phyloP scores from a whole-genome alignment of 2,797 vertebrate genomes.

The Notolabrus celidotus region DNA sequence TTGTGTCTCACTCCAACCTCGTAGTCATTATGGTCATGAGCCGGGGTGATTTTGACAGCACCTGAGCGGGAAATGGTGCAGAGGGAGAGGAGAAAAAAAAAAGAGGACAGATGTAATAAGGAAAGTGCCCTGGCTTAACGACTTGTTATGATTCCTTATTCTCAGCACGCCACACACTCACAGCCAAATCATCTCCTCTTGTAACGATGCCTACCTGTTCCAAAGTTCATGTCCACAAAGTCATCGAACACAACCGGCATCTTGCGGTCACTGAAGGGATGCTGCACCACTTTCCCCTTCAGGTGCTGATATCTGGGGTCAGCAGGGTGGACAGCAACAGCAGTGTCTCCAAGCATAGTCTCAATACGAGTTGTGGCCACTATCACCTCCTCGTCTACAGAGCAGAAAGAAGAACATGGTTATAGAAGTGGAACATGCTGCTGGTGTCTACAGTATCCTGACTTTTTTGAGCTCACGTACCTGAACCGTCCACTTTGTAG shows the following conservation, averaged over 20 bases:
- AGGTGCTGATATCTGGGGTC: conserved; percentile 92
- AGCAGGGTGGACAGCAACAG: conserved; percentile 90
- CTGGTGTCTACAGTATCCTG: not conserved
- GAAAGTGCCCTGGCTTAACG: conserved; percentile 19
- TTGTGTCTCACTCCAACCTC: conserved; percentile 91
- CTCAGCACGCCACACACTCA: conserved; percentile 17
- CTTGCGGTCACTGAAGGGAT: conserved; percentile 90
- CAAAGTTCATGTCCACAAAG: conserved; percentile 94
- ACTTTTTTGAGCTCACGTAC: conserved; percentile 63
- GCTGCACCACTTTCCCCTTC: conserved; percentile 85
- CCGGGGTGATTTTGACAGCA: conserved; percentile 96
- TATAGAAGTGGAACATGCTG: not conserved
- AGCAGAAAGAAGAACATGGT: not conserved
- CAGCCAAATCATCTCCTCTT: not conserved
- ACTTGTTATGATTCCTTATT: conserved; percentile 42
- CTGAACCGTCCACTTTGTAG: conserved; percentile 90
- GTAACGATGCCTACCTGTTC: conserved; percentile 84
- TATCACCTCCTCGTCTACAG: conserved; percentile 89
- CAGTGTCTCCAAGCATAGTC: conserved; percentile 94
- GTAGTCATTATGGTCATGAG: conserved; percentile 94
- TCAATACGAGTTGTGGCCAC: conserved; percentile 95
- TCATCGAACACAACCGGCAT: conserved; percentile 91
- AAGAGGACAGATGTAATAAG: conserved; percentile 14
- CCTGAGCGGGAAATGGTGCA: conserved; percentile 76
- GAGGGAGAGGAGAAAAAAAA: not conserved